These are phyloP conservation scores for Polylopha cassiicola DNA, from an alignment of 2,888 invertebrate genomes.

Conservation along the genomic window DNA sequence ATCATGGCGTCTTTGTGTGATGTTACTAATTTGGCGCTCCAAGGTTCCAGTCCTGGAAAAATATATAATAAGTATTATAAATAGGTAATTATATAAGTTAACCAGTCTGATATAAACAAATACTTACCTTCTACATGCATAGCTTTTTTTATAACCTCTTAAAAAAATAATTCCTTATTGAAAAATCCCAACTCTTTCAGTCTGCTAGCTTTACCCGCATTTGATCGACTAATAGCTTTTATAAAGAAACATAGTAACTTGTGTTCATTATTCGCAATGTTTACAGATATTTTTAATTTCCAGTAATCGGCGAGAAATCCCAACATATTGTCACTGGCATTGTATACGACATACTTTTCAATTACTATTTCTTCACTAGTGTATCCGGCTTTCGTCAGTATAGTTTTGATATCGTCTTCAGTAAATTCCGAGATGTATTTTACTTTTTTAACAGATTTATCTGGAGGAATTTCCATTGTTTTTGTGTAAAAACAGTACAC, in stretches of 20 bases:
- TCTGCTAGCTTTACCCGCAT: conserved; percentile 59
- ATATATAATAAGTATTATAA: no score
- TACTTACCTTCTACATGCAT: conserved; percentile 49
- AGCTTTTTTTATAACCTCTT: conserved; percentile 44
- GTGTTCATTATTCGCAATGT: conserved; percentile 28
- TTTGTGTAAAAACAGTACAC: no score
- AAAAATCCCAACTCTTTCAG: conserved; percentile 52
- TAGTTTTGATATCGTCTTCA: conserved; percentile 44
- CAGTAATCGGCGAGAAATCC: conserved; percentile 66
- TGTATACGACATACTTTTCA: conserved; percentile 38
- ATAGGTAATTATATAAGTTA: no score
- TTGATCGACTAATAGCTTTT: conserved; percentile 53
- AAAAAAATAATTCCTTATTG: conserved; percentile 56
- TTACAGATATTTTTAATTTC: conserved; percentile 47
- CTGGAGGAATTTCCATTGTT: conserved; percentile 3
- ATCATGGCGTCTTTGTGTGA: conserved; percentile 50
- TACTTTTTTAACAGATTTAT: conserved; percentile 1
- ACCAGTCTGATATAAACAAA: no score
- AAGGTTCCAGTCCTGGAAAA: conserved; percentile 37
- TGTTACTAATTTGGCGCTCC: conserved; percentile 52
- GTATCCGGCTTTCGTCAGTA: conserved; percentile 38
- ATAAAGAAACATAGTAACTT: conserved; percentile 49
- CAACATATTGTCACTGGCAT: conserved; percentile 63
- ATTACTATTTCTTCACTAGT: conserved; percentile 30
- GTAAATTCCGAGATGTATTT: conserved; percentile 37